These are phyloP conservation scores for Thaumatotibia leucotreta DNA, from an alignment of 1,140 invertebrate genomes.

Conservation along the genomic window DNA sequence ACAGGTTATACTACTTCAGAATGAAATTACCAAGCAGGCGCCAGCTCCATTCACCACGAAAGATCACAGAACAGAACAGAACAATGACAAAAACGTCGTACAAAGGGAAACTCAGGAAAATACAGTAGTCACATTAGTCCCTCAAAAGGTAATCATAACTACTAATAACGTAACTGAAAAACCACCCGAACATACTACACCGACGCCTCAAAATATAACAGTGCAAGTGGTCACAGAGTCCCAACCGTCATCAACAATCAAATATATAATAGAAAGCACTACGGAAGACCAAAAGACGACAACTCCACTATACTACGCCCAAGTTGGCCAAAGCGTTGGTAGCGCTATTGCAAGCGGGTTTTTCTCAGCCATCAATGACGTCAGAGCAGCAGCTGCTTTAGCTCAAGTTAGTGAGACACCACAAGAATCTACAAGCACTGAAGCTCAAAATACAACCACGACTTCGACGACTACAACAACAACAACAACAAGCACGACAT, in stretches of 20 bases:
- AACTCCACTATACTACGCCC: constrained; percentile 58
- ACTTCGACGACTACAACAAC: constrained; percentile 16
- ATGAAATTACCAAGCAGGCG: constrained; percentile 62
- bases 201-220: constrained; percentile 41
- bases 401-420: constrained; percentile 35
- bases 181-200: constrained; percentile 32
- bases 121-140: constrained; percentile 40
- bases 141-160: constrained; percentile 41
- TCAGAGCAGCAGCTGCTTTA: constrained; percentile 49
- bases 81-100: constrained; percentile 34
- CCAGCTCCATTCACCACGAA: constrained; percentile 38
- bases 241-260: constrained; percentile 36
- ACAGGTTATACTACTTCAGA: constrained; percentile 52
- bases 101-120: constrained; percentile 57
- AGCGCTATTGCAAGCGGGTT: constrained; percentile 53
- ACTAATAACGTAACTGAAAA: constrained; percentile 45
- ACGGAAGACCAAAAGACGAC: constrained; percentile 38
- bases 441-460: constrained; percentile 30
- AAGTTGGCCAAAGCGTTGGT: constrained; percentile 52
- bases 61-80: constrained; percentile 19
- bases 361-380: constrained; percentile 58
- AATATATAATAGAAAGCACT: constrained; percentile 41
- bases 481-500: constrained; percentile 22
- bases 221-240: constrained; percentile 36
- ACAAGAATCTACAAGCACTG: constrained; percentile 19